Conservation (phyloP, 2,888 invertebrate genomes). For the Torymus texanus region DNA sequence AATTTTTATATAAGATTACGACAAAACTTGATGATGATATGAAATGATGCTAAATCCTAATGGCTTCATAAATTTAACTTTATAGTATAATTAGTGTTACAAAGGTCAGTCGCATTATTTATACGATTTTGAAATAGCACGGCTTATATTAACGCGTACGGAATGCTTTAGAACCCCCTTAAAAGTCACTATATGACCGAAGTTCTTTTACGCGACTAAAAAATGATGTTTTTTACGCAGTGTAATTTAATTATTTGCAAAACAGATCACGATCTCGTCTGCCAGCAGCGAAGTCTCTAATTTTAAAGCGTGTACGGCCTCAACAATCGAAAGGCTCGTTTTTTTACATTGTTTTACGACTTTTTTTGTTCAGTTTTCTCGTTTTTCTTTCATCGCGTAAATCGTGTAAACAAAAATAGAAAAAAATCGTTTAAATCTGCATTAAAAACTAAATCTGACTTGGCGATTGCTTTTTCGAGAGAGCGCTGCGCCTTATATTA, state of each 20-base stretch:
- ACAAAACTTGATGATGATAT: too few species aligned
- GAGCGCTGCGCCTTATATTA: slow-evolving; percentile 38
- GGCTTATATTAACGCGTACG: neutral
- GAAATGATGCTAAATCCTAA: too few species aligned
- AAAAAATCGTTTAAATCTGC: slow-evolving; percentile 25
- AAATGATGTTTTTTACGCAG: slow-evolving; percentile 14
- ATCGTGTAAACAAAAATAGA: slow-evolving; percentile 43
- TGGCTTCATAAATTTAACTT: slow-evolving; percentile 11
- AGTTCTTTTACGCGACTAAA: slow-evolving; percentile 3
- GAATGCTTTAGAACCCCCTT: slow-evolving; percentile 48
- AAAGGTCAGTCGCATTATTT: slow-evolving; percentile 34
- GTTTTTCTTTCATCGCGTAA: slow-evolving; percentile 21
- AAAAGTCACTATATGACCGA: slow-evolving; percentile 20
- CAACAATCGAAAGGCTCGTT: slow-evolving; percentile 24
- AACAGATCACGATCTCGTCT: slow-evolving; percentile 52
- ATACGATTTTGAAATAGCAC: slow-evolving; percentile 11
- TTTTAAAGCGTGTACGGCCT: slow-evolving; percentile 35
- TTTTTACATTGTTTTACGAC: slow-evolving; percentile 31
- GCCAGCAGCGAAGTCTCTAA: slow-evolving; percentile 48
- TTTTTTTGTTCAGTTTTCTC: slow-evolving; percentile 16
- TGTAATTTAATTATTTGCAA: slow-evolving; percentile 45
- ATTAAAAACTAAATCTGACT: slow-evolving; percentile 52
- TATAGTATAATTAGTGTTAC: slow-evolving; percentile 11
- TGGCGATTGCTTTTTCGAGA: slow-evolving; percentile 34
- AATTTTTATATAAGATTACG: too few species aligned